Evolutionary conservation across 2,888 invertebrate species (phyloP).

Genomic region (Tipula helvola): DNA sequence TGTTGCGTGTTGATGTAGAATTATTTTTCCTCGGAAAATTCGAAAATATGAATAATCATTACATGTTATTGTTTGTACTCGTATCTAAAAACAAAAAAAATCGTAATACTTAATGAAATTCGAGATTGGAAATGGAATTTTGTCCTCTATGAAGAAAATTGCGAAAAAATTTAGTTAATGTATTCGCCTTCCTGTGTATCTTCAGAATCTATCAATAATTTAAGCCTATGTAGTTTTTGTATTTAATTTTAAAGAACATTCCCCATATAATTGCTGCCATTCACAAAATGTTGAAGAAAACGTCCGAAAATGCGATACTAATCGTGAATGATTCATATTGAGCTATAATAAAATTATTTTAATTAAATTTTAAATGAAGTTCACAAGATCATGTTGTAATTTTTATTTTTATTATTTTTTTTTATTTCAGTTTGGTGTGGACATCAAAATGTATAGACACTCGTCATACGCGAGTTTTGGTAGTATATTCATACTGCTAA

Average conservation of each 20-base stretch:
- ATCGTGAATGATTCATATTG: neutral
- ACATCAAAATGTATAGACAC: neutral
- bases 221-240: neutral
- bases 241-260: neutral
- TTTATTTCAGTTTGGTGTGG: neutral
- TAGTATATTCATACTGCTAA: neutral
- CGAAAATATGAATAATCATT: neutral
- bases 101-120: neutral
- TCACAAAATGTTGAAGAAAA: neutral
- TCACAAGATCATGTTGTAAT: neutral
- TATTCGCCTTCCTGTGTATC: neutral
- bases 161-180: neutral
- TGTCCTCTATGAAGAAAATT: neutral
- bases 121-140: neutral
- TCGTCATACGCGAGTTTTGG: neutral
- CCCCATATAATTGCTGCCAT: neutral
- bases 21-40: neutral
- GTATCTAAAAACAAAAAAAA: neutral
- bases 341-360: neutral
- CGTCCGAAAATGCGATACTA: neutral
- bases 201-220: neutral
- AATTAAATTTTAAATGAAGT: neutral
- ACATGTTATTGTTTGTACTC: neutral
- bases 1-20: neutral
- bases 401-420: neutral